phyloP scores from a whole-genome alignment of 2,113 vertebrate species.

The Erpornis zantholeuca region DNA sequence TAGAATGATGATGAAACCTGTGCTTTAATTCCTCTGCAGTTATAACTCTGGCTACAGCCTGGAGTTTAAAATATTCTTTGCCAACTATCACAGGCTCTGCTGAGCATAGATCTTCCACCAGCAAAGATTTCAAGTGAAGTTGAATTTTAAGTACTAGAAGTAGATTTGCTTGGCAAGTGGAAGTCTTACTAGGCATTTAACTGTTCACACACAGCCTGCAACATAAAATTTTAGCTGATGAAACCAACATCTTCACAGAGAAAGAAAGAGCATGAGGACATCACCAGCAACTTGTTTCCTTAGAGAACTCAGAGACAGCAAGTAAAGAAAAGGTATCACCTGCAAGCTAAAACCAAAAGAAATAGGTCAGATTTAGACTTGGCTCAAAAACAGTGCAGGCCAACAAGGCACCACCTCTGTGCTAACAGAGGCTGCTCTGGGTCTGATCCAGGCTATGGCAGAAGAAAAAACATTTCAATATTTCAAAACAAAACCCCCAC shows the following conservation, averaged over 20 bases:
- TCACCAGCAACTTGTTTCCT: not conserved
- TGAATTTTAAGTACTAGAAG: slow-evolving; percentile 11
- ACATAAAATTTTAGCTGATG: not conserved
- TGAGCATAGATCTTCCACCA: not conserved
- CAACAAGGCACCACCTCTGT: not conserved
- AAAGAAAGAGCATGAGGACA: not conserved
- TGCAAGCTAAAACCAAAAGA: not conserved
- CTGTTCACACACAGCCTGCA: not conserved
- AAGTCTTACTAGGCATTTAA: not conserved
- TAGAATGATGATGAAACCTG: not conserved
- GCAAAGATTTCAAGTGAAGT: not conserved
- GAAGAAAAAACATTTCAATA: not conserved
- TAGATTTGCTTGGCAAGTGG: not conserved
- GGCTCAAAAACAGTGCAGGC: not conserved
- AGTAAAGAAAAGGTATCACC: not conserved
- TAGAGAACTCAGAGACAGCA: not conserved
- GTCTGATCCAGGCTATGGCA: not conserved
- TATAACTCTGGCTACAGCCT: not conserved
- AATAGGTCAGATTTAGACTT: not conserved
- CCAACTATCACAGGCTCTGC: not conserved
- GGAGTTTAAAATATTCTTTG: not conserved
- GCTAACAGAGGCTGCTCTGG: not conserved
- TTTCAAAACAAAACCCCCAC: not conserved
- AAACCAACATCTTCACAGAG: not conserved
- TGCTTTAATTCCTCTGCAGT: not conserved